phyloP scores from a whole-genome alignment of 2,113 vertebrate species.

The Laticauda colubrina region DNA sequence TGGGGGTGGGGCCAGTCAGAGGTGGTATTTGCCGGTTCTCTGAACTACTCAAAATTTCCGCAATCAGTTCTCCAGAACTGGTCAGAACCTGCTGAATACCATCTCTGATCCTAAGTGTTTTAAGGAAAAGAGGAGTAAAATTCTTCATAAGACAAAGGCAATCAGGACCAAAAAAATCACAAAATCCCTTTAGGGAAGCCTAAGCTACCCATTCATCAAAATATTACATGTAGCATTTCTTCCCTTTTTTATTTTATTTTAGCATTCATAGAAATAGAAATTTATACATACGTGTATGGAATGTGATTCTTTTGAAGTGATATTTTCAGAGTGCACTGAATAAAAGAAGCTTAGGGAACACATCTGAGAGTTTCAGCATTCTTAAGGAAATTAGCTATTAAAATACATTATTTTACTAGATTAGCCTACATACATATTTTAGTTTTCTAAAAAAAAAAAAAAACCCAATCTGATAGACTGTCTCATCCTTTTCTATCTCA shows the following conservation, averaged over 20 bases:
- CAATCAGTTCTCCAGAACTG: too few species aligned
- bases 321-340: conserved; percentile 9
- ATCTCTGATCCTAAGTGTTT: neutral
- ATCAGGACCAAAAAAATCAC: neutral
- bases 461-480: neutral
- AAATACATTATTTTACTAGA: neutral
- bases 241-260: neutral
- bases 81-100: too few species aligned
- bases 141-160: neutral
- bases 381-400: conserved; percentile 11
- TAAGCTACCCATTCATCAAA: neutral
- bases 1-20: too few species aligned
- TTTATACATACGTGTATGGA: too few species aligned
- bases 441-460: neutral
- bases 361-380: neutral
- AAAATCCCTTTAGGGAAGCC: neutral
- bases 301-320: neutral
- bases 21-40: too few species aligned
- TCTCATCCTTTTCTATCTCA: neutral
- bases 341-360: neutral
- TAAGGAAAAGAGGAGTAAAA: neutral
- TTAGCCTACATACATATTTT: neutral
- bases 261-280: neutral
- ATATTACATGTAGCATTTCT: neutral
- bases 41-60: too few species aligned